A percentile compares a stretch with the other conserved stretches of the same genome.
phyloP scores from a whole-genome alignment of 2,113 vertebrate species.

The Platysternon megacephalum region DNA sequence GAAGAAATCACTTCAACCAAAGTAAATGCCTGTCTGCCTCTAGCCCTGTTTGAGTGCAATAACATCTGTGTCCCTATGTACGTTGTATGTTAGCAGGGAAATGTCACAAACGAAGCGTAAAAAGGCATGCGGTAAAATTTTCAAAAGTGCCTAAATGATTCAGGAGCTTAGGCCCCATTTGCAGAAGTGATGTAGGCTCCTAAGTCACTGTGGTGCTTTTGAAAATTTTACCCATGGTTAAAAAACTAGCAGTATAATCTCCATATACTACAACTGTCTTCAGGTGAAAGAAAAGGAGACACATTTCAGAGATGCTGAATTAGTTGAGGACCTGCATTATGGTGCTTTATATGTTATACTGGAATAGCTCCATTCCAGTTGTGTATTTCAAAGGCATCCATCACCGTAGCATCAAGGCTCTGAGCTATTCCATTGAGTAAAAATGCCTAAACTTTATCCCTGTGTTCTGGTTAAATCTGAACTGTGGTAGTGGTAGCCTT shows the following conservation, averaged over 20 bases:
- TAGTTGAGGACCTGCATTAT: neutral
- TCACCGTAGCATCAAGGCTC: neutral
- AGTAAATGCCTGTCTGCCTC: neutral
- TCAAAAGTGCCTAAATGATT: neutral
- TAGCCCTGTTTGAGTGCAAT: neutral
- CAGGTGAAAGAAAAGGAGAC: neutral
- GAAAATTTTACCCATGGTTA: neutral
- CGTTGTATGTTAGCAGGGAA: fast-evolving
- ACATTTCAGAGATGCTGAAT: neutral
- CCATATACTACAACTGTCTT: neutral
- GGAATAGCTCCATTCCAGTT: neutral
- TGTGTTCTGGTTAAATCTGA: neutral
- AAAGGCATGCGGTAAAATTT: neutral
- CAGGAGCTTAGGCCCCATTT: neutral
- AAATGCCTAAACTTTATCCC: neutral
- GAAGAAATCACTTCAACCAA: neutral
- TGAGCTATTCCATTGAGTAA: neutral
- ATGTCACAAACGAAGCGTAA: fast-evolving
- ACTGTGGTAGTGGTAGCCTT: neutral
- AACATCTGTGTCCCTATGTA: fast-evolving
- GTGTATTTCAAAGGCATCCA: neutral
- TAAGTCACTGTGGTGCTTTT: neutral
- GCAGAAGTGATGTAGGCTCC: neutral
- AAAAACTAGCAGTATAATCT: neutral
- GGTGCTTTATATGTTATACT: neutral